Base-by-base conservation (phyloP, 2,797 vertebrate genomes). In the Clarias pachynema region DNA sequence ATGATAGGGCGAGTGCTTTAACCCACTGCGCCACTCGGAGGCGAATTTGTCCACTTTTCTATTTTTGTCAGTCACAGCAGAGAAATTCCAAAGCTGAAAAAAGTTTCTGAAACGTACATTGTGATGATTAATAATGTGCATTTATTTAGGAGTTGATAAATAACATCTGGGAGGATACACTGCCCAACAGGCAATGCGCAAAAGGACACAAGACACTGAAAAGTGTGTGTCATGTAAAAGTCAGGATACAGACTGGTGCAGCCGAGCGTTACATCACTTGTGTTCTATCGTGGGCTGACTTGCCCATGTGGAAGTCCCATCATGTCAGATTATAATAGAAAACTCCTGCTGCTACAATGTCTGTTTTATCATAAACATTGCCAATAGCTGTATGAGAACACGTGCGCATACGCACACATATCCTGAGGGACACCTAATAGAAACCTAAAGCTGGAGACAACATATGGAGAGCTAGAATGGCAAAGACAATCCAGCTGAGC, bases 401-500 rank as follows among this genome's bases (percentile, higher is more conserved):
- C 7, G 57, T 53, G 53, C 78, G 75, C 60, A 60, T 4, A 87
- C 26, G n/a, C 1, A 79, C 81, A 68, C 37, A 10, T 20, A 65
- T 83, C 85, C 83, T 81, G 24, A 66, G 81, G 70, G 80, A 86
- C 20, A 2, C 20, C 26, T 69, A 63, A 57, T 74, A 79, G 53
- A 70, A 83, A 66, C 31, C 63, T 70, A 72, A 66, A 24, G 37
- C 79, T 82, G 73, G 56, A 85, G 73, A 79, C 44, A 79, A 81
- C 88, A 89, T 88, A 89, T 88, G 88, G 88, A 81, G 85, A 78
- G 49, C 68, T 63, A 57, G 83, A 73, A 40, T 77, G 44, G 73
- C 83, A 80, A 40, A 66, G 79, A 80, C 70, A 65, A 78, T 84
- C 86, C 77, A 59, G 69, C 49, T 84, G 82, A 80, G 82, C 44